Conservation (phyloP, 2,113 vertebrate species). For the Neolamprologus ventralis region DNA sequence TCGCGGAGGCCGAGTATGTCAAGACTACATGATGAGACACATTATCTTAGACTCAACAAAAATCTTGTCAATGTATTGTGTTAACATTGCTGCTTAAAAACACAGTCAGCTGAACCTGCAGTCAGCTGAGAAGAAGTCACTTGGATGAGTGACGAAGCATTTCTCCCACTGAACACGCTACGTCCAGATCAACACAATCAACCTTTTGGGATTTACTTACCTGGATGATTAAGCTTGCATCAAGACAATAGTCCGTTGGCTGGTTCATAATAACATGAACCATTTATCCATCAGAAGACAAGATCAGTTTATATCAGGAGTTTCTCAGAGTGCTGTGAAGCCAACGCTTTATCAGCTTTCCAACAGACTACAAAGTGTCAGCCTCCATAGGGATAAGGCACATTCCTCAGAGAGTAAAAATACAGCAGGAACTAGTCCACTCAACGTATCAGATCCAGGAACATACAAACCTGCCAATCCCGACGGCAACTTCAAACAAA, state of each 20-base stretch:
- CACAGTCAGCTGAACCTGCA: not conserved
- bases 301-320: not conserved
- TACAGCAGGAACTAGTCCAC: slow-evolving; percentile 16
- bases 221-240: not conserved
- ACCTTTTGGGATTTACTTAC: not conserved
- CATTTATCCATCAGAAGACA: not conserved
- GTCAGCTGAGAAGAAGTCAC: not conserved
- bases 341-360: not conserved
- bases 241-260: not conserved
- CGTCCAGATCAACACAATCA: not conserved
- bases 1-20: accelerated
- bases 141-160: accelerated
- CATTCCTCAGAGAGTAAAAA: slow-evolving; percentile 21
- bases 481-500: slow-evolving; percentile 54
- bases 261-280: not conserved
- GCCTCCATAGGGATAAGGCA: not conserved
- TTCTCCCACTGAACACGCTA: accelerated
- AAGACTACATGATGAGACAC: not conserved
- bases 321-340: not conserved
- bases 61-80: accelerated
- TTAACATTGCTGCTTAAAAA: not conserved
- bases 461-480: slow-evolving; percentile 41
- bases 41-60: not conserved
- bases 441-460: slow-evolving; percentile 5
- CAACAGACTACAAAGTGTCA: not conserved